These are phyloP conservation scores for Alligator mississippiensis DNA, from an alignment of 2,113 vertebrate genomes.

Conservation along the genomic window DNA sequence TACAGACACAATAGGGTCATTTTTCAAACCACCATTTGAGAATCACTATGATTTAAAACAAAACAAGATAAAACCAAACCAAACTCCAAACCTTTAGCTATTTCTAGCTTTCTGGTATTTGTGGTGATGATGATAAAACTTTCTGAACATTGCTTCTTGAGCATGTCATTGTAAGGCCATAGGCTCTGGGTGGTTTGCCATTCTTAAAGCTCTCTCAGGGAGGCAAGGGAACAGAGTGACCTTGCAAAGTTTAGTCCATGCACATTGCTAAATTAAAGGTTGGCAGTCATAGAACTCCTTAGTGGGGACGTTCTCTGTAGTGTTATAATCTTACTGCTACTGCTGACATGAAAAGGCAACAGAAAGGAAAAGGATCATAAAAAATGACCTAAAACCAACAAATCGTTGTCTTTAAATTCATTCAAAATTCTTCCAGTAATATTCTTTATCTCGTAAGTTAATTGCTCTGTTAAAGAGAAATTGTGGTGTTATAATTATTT, in stretches of 20 bases:
- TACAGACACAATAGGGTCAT: conserved; percentile 41
- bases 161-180: background rate
- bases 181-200: background rate
- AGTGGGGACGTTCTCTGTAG: background rate
- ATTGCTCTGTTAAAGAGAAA: conserved; percentile 48
- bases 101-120: conserved; percentile 12
- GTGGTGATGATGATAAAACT: conserved; percentile 47
- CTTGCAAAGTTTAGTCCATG: conserved; percentile 10
- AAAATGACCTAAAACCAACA: conserved; percentile 16
- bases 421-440: conserved; percentile 1
- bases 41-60: background rate
- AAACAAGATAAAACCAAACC: too few species aligned
- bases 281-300: background rate
- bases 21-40: conserved; percentile 46
- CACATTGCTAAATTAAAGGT: background rate
- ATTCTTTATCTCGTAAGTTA: background rate
- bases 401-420: conserved; percentile 20
- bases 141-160: conserved; percentile 27
- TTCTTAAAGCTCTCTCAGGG: background rate
- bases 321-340: background rate
- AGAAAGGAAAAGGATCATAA: background rate
- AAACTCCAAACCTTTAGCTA: background rate
- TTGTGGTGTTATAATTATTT: background rate
- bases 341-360: conserved; percentile 3
- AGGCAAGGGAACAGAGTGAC: background rate